These are phyloP conservation scores for Oenanthe oenanthe DNA, from an alignment of 2,113 vertebrate genomes.

Conservation along the genomic window DNA sequence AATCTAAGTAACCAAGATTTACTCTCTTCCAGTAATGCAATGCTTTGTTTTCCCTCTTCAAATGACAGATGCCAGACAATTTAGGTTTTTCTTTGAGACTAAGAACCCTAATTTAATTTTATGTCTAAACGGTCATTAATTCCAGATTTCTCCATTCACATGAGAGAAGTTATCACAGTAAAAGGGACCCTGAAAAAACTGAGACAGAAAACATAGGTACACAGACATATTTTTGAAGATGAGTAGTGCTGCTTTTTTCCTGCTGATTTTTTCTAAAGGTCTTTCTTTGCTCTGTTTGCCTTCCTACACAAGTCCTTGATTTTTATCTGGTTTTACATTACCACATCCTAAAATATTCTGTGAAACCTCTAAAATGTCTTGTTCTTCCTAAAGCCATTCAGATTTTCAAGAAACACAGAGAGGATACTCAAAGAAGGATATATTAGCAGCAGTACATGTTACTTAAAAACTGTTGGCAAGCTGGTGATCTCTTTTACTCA, in stretches of 20 bases:
- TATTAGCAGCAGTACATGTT: rapidly evolving
- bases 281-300: neutral
- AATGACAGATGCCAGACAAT: neutral
- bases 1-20: neutral
- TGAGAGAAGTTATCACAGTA: neutral
- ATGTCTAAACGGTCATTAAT: neutral
- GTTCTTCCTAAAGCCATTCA: neutral
- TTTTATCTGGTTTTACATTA: constrained; percentile 21
- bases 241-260: neutral
- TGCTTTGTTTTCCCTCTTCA: neutral
- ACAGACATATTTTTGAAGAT: neutral
- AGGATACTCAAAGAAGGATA: neutral
- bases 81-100: neutral
- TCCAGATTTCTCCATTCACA: neutral
- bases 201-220: neutral
- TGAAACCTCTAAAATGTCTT: neutral
- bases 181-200: neutral
- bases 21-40: neutral
- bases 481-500: neutral
- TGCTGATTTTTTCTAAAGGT: neutral
- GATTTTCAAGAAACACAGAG: neutral
- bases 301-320: neutral
- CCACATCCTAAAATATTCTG: neutral
- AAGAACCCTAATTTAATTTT: neutral
- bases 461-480: neutral